Evolutionary conservation across 1,140 invertebrate genomes (phyloP), one percentile per base, ranked within the genome.

Genomic region (Listronotus oregonensis): DNA sequence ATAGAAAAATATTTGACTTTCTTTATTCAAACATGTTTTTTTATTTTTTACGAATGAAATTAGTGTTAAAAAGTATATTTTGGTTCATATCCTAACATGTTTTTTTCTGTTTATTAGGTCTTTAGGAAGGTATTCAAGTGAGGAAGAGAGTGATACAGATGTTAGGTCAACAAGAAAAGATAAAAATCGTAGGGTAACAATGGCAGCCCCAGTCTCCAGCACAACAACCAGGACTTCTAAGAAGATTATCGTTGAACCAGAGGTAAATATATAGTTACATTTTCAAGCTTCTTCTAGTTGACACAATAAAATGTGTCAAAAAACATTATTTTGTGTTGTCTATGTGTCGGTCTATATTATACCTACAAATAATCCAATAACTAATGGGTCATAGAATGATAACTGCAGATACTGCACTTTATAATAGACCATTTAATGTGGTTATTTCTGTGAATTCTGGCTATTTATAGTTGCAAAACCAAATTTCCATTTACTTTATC

Each of bases 81-180:
- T n/a, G n/a, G n/a, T n/a, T n/a, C n/a, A n/a, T n/a, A n/a, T n/a
- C n/a, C n/a, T n/a, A n/a, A n/a, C n/a, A n/a, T n/a, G n/a, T n/a
- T 27, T 27, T 27, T 27, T 27, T 27, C 5, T 27, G 21, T 27
- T 5, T 5, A 27, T 27, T 61, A 80, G 82, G 31, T 80, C 82
- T 15, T 73, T 85, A 32, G 83, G 82, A 40, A 79, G 80, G 59
- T 85, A 84, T 68, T 86, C 85, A 0, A 85, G 83, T 69, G 84
- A 84, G 18, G 84, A 85, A 68, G 84, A 86, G 37, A 85, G 83
- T 39, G 79, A 79, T 58, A 55, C 55, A 12, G 78, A 76, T 39
- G 64, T 57, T n/a, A 77, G 72, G 66, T 43, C 63, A 15, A 56
- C 49, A 5, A 74, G 77, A 75, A 79, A 75, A 32, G 80, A 81